Conservation (phyloP, 2,797 vertebrate genomes). For the Esox masquinongy region DNA sequence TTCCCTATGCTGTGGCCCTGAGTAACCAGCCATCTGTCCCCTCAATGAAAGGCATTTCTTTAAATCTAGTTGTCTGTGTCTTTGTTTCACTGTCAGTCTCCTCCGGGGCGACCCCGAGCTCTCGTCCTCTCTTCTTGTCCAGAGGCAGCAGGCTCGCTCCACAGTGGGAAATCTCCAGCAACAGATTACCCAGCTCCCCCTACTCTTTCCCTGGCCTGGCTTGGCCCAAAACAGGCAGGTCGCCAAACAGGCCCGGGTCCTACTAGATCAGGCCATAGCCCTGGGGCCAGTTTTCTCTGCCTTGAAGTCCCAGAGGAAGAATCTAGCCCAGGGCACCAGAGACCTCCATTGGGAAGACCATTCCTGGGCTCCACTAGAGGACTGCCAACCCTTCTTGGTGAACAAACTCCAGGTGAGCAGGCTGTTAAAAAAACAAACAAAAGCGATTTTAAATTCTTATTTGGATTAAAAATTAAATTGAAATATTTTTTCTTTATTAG, state of each 20-base stretch:
- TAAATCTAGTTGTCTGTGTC: not conserved
- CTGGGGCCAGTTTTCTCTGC: slow-evolving; percentile 29
- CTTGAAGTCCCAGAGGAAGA: slow-evolving; percentile 34
- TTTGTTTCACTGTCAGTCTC: slow-evolving; percentile 32
- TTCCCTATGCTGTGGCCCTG: too few species aligned
- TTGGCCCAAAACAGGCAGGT: slow-evolving; percentile 25
- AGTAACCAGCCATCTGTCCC: not conserved
- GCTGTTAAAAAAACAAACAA: not conserved
- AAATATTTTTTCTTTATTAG: too few species aligned
- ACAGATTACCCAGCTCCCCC: slow-evolving; percentile 39
- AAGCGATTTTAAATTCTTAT: not conserved
- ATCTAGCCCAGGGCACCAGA: slow-evolving; percentile 31
- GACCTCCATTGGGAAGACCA: slow-evolving; percentile 36
- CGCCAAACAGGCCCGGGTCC: slow-evolving; percentile 18
- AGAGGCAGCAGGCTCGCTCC: slow-evolving; percentile 19
- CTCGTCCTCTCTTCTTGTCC: slow-evolving; percentile 27
- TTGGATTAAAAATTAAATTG: not conserved
- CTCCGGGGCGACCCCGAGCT: slow-evolving; percentile 37
- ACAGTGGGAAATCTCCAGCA: slow-evolving; percentile 40
- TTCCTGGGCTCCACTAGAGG: slow-evolving; percentile 40
- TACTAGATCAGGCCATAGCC: slow-evolving; percentile 36
- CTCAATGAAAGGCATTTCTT: not conserved
- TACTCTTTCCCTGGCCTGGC: slow-evolving; percentile 50
- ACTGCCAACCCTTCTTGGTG: slow-evolving; percentile 31
- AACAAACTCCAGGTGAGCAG: slow-evolving; percentile 51